Percentiles rank a stretch among this genome's conserved stretches.
Conservation (phyloP, 2,797 vertebrate genomes). For the Notoglanidium macrostoma region DNA sequence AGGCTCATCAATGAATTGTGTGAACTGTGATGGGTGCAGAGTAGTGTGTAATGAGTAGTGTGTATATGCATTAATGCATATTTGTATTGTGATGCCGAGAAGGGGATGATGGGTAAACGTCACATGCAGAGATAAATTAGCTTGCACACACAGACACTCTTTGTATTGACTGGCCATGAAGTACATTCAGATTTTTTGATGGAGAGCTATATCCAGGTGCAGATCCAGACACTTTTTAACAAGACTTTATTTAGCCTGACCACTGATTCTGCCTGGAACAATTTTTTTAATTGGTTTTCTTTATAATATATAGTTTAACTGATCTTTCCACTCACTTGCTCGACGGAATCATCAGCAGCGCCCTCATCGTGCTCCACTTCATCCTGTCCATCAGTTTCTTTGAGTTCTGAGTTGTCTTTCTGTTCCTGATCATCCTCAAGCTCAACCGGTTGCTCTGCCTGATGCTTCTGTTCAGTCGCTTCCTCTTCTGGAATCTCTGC, state of each 20-base stretch:
- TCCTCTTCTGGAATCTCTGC: neutral
- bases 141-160: too few species aligned
- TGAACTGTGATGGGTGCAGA: neutral
- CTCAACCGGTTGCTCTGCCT: constrained; percentile 43
- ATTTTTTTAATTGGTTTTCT: neutral
- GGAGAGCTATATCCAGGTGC: neutral
- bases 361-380: constrained; percentile 49
- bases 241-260: neutral
- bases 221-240: too few species aligned
- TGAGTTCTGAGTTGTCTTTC: constrained; percentile 31
- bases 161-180: neutral
- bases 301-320: neutral
- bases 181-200: neutral
- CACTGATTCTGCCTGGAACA: neutral
- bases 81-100: neutral
- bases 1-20: neutral
- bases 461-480: constrained; percentile 35
- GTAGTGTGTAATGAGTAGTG: neutral
- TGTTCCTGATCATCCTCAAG: constrained; percentile 40
- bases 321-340: constrained; percentile 46
- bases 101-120: neutral
- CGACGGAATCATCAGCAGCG: constrained; percentile 40
- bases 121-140: neutral
- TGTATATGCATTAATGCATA: neutral
- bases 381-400: constrained; percentile 41